phyloP scores from a whole-genome alignment of 1,140 invertebrate species.

The Heliconius himera region DNA sequence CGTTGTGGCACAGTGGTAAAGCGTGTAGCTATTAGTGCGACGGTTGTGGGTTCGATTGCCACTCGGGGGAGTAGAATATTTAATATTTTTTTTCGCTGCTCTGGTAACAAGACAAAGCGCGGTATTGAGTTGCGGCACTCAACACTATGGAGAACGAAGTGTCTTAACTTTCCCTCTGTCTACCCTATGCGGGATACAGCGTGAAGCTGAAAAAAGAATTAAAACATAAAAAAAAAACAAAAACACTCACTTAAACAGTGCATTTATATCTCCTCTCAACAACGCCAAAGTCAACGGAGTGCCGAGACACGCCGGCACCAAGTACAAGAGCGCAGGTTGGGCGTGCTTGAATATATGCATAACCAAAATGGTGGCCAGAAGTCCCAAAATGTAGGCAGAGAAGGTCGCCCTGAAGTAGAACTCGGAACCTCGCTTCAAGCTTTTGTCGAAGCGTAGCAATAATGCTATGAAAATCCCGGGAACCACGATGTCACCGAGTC shows the following conservation, averaged over 20 bases:
- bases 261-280: slow-evolving; percentile 94
- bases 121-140: too few relatives aligned
- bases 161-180: too few relatives aligned
- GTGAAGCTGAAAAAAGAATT: neutral
- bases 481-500: slow-evolving; percentile 99
- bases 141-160: too few relatives aligned
- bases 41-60: too few relatives aligned
- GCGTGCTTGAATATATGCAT: slow-evolving; percentile 99
- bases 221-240: neutral
- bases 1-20: too few relatives aligned
- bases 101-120: neutral
- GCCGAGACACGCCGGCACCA: slow-evolving; percentile 97
- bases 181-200: too few relatives aligned
- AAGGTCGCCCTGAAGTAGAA: slow-evolving; percentile 98
- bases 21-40: too few relatives aligned
- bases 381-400: slow-evolving; percentile 95
- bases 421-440: slow-evolving; percentile 92
- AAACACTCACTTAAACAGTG: slow-evolving; percentile 93
- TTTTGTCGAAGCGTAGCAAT: slow-evolving; percentile 96
- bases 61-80: too few relatives aligned
- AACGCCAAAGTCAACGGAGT: slow-evolving; percentile 93
- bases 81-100: neutral
- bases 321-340: slow-evolving; percentile 98
- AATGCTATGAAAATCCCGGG: slow-evolving; percentile 99
- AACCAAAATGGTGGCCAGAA: slow-evolving; percentile 96